Base-by-base conservation (phyloP, 1,140 invertebrate genomes). In the Cydia amplana region DNA sequence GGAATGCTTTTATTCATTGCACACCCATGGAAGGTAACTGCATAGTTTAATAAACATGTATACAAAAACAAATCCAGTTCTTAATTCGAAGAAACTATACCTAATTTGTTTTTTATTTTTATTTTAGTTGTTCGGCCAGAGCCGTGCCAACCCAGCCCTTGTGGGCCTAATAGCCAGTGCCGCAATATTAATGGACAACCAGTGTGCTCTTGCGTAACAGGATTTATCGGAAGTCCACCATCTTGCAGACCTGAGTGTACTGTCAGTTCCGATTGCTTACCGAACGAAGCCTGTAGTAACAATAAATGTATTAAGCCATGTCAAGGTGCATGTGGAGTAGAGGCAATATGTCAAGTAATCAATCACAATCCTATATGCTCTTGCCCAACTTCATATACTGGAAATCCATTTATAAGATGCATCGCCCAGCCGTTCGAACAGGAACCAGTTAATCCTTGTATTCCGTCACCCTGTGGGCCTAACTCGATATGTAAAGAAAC, bases 321-420 rank as follows among this genome's bases (percentile, higher is more conserved):
- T 83, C 94, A 94, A 55, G 96, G 96, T 79, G 94, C 94, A 23
- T 96, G 96, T 86, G 96, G 96, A 7, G 88, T 95, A 36, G 94
- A 93, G 80, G 94, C 96, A 2, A 89, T 94, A 75, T 97, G 96
- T 86, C 93, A 95, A 89, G 95, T 96, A 46, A 94, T 96, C 14
- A 96, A 95, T 87, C 96, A 97, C 82, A 96, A 95, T 91, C 96
- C 96, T 1, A 95, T 96, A 67, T 97, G 96, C 89, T 95, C 93
- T 75, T 97, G 96, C 89, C 94, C 94, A 40, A 74, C 91, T 16
- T 93, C 92, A 18, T 94, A 94, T 75, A 96, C 95, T 72, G 96
- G 96, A 73, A 96, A 97, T 94, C 95, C 96, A 18, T 96, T 96
- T 80, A 87, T 94, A 4, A 93, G 95, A 87, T 97, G 96, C 84